Base-by-base conservation (phyloP, 2,113 vertebrate species). In the Austrofundulus limnaeus region DNA sequence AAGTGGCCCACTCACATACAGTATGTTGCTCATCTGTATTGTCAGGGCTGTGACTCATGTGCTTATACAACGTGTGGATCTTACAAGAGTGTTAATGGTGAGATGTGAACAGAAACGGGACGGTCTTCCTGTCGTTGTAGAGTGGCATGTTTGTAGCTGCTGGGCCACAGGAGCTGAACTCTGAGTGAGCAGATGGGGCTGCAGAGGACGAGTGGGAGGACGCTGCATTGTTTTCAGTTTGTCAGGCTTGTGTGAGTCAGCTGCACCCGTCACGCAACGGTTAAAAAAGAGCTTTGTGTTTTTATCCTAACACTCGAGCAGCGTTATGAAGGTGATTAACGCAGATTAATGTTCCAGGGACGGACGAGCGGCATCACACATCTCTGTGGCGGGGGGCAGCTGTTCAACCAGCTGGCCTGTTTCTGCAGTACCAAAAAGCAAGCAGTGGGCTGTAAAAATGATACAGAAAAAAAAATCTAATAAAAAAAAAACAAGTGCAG, bases 141-240 rank as follows among this genome's bases (percentile, higher is more conserved):
- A 42, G 41, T 16, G 8, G 4, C 39, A 4, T 42, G 39, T 42
- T 42, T 16, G 4, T 15, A 49, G 21, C 3, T 48, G 41, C 55
- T 1, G 66, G 65, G 47, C 34, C 63, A 34, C 5, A 34, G 38
- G 37, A 54, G 71, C 38, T 3, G 39, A 63, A 56, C 53, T 60
- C 46, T 12, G 24, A 20, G 6, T 11, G 34, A 39, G 53, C 42
- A 20, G 39, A 72, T 42, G 19, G 2, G 39, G 42, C 42, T 43
- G 42, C 42, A 43, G 42, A 52, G 55, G 39, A 19, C 11, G 69
- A 49, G 79, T 75, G 76, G 76, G 79, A 63, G 75, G 71, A 72
- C 57, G 1, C 62, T 6, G 46, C 47, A 64, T 75, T 78, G 74
- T 77, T 77, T 24, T 54, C 16, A 67, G 61, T 11, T 43, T 43